A percentile compares a stretch with the other conserved stretches of the same genome.
phyloP scores from a whole-genome alignment of 1,140 invertebrate species.

The Brachionus asplanchnoidis region DNA sequence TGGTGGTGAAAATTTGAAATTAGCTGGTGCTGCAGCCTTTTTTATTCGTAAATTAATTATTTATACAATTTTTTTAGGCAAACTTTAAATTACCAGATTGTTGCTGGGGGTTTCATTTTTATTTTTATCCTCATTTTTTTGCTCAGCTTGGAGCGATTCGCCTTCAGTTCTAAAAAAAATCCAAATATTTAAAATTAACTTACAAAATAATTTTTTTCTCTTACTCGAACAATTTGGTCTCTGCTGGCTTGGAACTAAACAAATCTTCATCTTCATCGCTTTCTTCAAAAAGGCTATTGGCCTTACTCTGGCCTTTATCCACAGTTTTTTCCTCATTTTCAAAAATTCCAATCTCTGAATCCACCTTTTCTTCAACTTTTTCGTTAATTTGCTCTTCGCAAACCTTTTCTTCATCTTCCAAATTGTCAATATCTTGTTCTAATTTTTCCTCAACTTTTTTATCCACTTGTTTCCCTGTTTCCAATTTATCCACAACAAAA shows the following conservation, averaged over 20 bases:
- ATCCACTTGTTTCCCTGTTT: background rate
- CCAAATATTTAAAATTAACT: background rate
- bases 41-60: background rate
- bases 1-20: constrained; percentile 39
- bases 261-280: background rate
- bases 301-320: background rate
- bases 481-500: background rate
- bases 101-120: constrained; percentile 13
- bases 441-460: background rate
- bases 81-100: background rate
- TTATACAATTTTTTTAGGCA: background rate
- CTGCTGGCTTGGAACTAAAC: background rate
- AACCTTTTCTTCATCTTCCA: no score
- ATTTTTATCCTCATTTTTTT: constrained; percentile 5
- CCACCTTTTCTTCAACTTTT: no score
- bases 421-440: background rate
- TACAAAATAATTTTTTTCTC: background rate
- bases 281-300: background rate
- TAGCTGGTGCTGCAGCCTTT: background rate
- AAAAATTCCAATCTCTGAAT: no score
- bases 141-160: background rate
- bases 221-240: constrained; percentile 19
- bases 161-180: background rate
- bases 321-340: background rate
- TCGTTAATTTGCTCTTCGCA: no score